phyloP scores from a whole-genome alignment of 1,140 invertebrate species.

The Camponotus vicinus region DNA sequence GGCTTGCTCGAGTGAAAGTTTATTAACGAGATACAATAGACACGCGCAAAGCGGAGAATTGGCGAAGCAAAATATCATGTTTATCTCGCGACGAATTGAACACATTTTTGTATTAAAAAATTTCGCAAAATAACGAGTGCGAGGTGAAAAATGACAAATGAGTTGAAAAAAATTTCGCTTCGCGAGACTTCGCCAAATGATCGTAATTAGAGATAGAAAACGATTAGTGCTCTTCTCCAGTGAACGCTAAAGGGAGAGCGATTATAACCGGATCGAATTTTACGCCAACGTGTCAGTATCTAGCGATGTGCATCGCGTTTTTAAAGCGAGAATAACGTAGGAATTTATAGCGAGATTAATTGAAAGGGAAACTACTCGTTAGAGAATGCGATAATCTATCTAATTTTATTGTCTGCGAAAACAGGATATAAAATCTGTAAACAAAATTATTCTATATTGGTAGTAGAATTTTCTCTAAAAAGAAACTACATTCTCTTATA shows the following conservation, averaged over 20 bases:
- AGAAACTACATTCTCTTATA: neutral
- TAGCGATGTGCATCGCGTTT: neutral
- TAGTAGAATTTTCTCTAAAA: neutral
- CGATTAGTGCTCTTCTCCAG: neutral
- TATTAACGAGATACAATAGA: constrained; percentile 43
- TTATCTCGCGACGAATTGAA: neutral
- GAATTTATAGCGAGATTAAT: neutral
- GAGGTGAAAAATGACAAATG: neutral
- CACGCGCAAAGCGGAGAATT: neutral
- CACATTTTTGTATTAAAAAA: neutral
- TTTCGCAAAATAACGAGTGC: neutral
- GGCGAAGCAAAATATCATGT: constrained; percentile 2
- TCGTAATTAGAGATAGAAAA: neutral
- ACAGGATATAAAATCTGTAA: too few species aligned
- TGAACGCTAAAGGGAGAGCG: neutral
- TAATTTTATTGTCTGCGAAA: neutral
- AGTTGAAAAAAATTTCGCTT: neutral
- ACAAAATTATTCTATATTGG: too few species aligned
- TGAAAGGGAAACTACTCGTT: neutral
- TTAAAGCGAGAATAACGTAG: neutral
- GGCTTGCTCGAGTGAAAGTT: constrained; percentile 42
- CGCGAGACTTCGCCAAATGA: neutral
- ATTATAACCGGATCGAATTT: neutral
- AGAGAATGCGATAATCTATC: neutral
- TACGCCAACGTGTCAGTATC: neutral